phyloP scores from a whole-genome alignment of 1,140 invertebrate genomes.

The Drusus annulatus region DNA sequence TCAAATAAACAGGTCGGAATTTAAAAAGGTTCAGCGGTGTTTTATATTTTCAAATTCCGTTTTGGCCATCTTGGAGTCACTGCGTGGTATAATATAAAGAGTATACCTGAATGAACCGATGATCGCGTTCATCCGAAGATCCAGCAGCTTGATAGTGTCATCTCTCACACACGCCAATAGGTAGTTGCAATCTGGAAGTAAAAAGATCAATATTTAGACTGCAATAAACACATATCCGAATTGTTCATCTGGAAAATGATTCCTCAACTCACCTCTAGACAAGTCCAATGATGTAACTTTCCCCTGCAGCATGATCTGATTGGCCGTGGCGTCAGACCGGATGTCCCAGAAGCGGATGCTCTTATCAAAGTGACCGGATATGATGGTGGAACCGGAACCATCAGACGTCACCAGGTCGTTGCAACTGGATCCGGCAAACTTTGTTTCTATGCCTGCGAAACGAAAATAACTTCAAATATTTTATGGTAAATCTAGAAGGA shows the following conservation, averaged over 20 bases:
- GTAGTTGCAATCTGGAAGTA: constrained; percentile 87
- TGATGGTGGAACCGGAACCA: constrained; percentile 90
- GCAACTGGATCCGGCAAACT: constrained; percentile 97
- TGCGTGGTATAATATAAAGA: neutral
- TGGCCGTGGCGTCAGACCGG: constrained; percentile 83
- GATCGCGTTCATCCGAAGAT: constrained; percentile 94
- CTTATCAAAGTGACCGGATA: constrained; percentile 98
- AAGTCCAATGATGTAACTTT: constrained; percentile 97
- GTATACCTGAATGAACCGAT: constrained; percentile 89
- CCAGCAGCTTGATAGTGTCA: constrained; percentile 94
- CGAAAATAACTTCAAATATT: neutral
- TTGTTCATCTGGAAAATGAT: no score
- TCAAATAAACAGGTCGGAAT: no score
- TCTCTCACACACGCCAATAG: constrained; percentile 93
- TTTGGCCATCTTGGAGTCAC: no score
- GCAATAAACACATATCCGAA: no score
- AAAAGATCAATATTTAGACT: neutral
- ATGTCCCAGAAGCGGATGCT: constrained; percentile 97
- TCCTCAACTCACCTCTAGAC: constrained; percentile 79
- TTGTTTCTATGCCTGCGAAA: constrained; percentile 89
- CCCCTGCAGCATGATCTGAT: constrained; percentile 91
- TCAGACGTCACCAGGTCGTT: constrained; percentile 95
- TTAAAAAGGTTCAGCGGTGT: no score
- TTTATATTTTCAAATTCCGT: no score
- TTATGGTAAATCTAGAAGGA: neutral